Percentiles rank a stretch among this genome's conserved stretches.
These are phyloP conservation scores for Cygnus olor DNA, from an alignment of 2,797 vertebrate genomes.

Conservation along the genomic window DNA sequence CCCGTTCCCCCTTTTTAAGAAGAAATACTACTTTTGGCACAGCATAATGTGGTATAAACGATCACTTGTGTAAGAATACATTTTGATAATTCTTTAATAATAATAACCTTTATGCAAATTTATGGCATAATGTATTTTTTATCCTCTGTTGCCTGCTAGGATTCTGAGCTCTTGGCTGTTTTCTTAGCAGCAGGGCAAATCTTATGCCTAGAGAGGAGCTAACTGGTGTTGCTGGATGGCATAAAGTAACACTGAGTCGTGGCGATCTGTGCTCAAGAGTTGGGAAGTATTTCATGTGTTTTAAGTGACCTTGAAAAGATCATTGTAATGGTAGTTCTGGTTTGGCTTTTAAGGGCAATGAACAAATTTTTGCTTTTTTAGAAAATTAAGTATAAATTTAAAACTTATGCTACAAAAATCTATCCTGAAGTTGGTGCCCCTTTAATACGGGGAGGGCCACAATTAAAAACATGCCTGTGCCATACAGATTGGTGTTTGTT, in stretches of 20 bases:
- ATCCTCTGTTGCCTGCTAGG: not conserved
- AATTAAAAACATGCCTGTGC: not conserved
- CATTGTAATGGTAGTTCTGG: not conserved
- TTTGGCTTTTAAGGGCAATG: not conserved
- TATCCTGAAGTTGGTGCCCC: not conserved
- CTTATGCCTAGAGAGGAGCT: not conserved
- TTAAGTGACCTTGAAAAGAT: not conserved
- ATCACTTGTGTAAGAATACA: not conserved
- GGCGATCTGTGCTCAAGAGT: not conserved
- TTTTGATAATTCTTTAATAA: not conserved
- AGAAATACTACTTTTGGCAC: not conserved
- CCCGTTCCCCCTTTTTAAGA: not conserved
- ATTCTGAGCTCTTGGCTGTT: constrained; percentile 1
- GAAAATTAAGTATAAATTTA: no score
- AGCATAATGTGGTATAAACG: not conserved
- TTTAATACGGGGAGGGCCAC: not conserved
- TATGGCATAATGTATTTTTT: not conserved
- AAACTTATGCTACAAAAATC: not conserved
- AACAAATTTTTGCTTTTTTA: not conserved
- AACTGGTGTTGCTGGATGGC: not conserved
- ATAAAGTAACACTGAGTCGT: not conserved
- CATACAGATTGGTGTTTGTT: not conserved
- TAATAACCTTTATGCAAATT: not conserved
- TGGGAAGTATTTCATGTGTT: not conserved
- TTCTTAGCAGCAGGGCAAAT: not conserved